Percentiles rank a stretch among this genome's conserved stretches.
phyloP scores from a whole-genome alignment of 2,113 vertebrate species.

The Merops nubicus region DNA sequence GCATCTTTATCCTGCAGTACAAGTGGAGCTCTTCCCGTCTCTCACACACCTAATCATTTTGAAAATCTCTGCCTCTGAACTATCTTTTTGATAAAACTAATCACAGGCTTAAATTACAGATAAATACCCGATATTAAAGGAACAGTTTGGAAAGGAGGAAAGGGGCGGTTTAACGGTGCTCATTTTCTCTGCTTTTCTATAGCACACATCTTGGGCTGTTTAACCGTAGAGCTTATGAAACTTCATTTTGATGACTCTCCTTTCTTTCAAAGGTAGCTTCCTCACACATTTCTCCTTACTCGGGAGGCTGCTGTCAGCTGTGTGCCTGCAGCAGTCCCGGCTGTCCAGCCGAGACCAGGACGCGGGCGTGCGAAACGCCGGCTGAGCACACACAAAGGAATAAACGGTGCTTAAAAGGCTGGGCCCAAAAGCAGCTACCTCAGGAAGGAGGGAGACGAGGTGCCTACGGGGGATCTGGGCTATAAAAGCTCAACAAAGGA shows the following conservation, averaged over 20 bases:
- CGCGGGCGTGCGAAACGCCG: neutral
- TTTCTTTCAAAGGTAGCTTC: constrained; percentile 3
- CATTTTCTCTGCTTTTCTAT: constrained; percentile 40
- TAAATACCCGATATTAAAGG: constrained; percentile 46
- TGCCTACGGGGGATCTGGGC: neutral
- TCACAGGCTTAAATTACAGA: constrained; percentile 64
- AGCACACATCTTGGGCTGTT: constrained; percentile 41
- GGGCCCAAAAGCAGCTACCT: neutral
- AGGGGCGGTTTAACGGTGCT: constrained; percentile 1
- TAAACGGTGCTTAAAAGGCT: neutral
- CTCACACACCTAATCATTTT: constrained; percentile 38
- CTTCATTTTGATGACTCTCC: constrained; percentile 28
- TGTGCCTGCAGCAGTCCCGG: neutral
- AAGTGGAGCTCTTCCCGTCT: constrained; percentile 23
- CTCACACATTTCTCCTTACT: neutral
- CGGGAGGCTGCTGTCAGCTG: neutral
- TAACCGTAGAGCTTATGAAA: constrained; percentile 6
- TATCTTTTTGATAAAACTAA: constrained; percentile 66
- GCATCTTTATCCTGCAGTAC: constrained; percentile 5
- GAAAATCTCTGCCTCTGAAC: constrained; percentile 51
- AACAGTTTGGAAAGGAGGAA: constrained; percentile 24
- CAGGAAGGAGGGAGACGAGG: neutral
- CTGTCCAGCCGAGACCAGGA: neutral
- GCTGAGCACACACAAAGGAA: neutral
- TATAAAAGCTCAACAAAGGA: neutral